Percentiles rank a stretch among this genome's conserved stretches.
phyloP scores from a whole-genome alignment of 2,888 invertebrate species.

The Eilema griseolum region DNA sequence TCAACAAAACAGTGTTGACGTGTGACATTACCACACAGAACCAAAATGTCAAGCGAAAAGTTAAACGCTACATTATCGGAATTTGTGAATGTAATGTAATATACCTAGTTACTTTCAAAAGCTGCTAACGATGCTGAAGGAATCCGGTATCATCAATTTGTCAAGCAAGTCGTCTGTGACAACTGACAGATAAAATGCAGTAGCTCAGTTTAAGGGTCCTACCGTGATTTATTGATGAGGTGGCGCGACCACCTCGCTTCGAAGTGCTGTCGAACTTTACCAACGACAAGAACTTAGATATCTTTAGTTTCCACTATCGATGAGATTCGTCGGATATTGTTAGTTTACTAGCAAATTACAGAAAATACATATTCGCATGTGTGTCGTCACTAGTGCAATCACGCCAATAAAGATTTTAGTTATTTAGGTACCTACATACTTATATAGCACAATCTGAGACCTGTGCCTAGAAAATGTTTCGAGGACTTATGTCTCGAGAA shows the following conservation, averaged over 20 bases:
- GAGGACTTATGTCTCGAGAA: no score
- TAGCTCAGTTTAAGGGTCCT: conserved; percentile 54
- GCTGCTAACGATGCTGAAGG: conserved; percentile 47
- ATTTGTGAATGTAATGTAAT: conserved; percentile 28
- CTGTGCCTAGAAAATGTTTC: no score
- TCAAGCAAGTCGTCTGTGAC: conserved; percentile 61
- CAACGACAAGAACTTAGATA: conserved; percentile 28
- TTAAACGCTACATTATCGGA: background rate
- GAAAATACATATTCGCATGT: background rate
- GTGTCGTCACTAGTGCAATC: background rate
- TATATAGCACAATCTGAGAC: no score
- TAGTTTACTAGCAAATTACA: background rate
- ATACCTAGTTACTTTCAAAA: conserved; percentile 32
- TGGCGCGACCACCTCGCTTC: conserved; percentile 29
- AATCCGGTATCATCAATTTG: conserved; percentile 71
- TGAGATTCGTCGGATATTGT: conserved; percentile 19
- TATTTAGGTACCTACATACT: no score
- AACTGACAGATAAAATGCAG: conserved; percentile 76
- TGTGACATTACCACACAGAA: background rate
- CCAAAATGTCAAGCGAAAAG: background rate
- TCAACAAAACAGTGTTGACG: background rate
- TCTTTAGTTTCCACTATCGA: conserved; percentile 42
- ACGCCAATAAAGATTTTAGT: background rate
- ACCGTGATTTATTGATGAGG: conserved; percentile 71
- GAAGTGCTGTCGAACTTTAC: conserved; percentile 35